phyloP scores from a whole-genome alignment of 2,888 invertebrate genomes.

The Tupiocoris notatus region DNA sequence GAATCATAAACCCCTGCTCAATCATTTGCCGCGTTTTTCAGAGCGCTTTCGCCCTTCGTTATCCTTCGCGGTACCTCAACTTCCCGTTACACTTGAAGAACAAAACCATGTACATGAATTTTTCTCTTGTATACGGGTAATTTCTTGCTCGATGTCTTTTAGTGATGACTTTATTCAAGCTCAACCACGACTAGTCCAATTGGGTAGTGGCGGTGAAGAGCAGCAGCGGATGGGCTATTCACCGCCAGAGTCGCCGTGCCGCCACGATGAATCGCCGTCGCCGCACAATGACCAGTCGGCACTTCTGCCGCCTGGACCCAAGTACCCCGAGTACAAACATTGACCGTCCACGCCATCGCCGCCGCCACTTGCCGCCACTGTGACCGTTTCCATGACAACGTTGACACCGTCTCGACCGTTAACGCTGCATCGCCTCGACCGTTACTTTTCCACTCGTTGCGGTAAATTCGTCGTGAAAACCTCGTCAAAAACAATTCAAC shows the following conservation, averaged over 20 bases:
- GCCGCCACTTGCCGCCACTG: constrained; percentile 50
- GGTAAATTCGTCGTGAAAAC: neutral
- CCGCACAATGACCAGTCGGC: constrained; percentile 49
- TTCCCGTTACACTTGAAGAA: neutral
- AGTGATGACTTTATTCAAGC: constrained; percentile 97
- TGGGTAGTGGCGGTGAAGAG: constrained; percentile 78
- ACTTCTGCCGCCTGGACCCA: constrained; percentile 53
- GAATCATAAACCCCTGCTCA: too few relatives aligned
- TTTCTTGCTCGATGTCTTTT: constrained; percentile 65
- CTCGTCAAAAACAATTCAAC: neutral
- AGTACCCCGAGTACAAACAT: constrained; percentile 76
- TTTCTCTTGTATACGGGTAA: constrained; percentile 42
- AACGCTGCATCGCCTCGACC: neutral
- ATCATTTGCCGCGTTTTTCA: too few relatives aligned
- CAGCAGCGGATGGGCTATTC: constrained; percentile 54
- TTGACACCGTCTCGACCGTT: neutral
- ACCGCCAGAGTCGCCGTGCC: constrained; percentile 55
- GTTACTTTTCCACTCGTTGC: neutral
- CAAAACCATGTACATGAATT: neutral
- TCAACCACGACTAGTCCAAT: constrained; percentile 93
- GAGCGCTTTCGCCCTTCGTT: constrained; percentile 7
- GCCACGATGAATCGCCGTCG: constrained; percentile 46
- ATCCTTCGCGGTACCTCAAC: neutral
- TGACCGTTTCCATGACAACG: neutral
- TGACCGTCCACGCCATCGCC: constrained; percentile 55